Conservation (phyloP, 2,888 invertebrate genomes). For the Nomada ferruginata region DNA sequence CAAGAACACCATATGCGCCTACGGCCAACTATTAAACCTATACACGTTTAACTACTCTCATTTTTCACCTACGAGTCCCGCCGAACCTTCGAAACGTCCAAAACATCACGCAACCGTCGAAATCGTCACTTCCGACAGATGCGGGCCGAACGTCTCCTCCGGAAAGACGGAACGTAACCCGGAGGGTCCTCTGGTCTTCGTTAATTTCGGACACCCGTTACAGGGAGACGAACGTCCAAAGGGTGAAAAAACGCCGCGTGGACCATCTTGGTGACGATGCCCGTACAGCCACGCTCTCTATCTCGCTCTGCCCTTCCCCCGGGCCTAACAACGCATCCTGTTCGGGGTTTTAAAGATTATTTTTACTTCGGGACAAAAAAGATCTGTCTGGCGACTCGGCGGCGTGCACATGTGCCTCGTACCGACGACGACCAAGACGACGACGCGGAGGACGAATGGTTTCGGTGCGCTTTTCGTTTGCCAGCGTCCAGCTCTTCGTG, state of each 20-base stretch:
- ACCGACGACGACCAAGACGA: constrained; percentile 51
- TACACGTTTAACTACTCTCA: no score
- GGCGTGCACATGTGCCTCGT: constrained; percentile 79
- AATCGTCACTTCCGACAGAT: constrained; percentile 66
- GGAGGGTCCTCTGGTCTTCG: constrained; percentile 57
- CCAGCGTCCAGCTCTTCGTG: constrained; percentile 73
- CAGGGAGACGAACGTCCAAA: constrained; percentile 80
- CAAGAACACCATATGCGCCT: background rate
- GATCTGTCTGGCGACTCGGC: constrained; percentile 83
- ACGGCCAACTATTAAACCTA: background rate
- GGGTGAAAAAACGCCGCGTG: constrained; percentile 80
- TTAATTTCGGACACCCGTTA: constrained; percentile 83
- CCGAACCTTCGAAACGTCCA: no score
- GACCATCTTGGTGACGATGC: constrained; percentile 82
- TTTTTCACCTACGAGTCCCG: no score
- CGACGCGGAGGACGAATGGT: constrained; percentile 65
- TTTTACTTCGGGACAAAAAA: constrained; percentile 84
- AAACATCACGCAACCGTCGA: background rate
- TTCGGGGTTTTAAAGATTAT: constrained; percentile 84
- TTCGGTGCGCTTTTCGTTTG: constrained; percentile 67
- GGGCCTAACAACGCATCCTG: constrained; percentile 82
- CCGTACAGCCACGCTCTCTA: constrained; percentile 61
- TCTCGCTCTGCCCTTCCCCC: constrained; percentile 55
- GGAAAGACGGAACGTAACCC: constrained; percentile 22
- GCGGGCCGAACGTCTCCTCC: constrained; percentile 32